phyloP scores from a whole-genome alignment of 2,888 invertebrate species.

The Agrochola lota region DNA sequence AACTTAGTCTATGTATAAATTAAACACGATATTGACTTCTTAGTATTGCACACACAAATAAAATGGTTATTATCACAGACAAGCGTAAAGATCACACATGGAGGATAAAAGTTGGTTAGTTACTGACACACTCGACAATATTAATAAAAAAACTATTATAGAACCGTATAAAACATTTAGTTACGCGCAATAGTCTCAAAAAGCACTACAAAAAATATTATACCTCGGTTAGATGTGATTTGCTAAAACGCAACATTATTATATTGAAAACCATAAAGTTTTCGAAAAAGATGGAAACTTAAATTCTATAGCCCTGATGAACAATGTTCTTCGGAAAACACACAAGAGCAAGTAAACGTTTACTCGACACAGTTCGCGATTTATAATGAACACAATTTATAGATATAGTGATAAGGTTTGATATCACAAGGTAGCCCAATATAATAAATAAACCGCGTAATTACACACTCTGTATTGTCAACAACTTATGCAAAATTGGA shows the following conservation, averaged over 20 bases:
- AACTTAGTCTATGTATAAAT: slow-evolving; percentile 30
- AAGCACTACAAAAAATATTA: slow-evolving; percentile 35
- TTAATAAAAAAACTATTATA: slow-evolving; percentile 20
- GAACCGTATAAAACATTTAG: slow-evolving; percentile 23
- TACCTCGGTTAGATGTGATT: slow-evolving; percentile 79
- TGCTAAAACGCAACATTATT: slow-evolving; percentile 80
- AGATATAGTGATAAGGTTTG: slow-evolving; percentile 86
- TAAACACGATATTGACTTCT: slow-evolving; percentile 22
- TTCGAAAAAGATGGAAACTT: slow-evolving; percentile 17
- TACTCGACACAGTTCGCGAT: slow-evolving; percentile 77
- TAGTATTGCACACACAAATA: slow-evolving; percentile 34
- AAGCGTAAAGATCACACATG: slow-evolving; percentile 27
- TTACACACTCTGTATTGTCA: slow-evolving; percentile 28
- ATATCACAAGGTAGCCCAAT: slow-evolving; percentile 84
- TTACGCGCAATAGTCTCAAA: slow-evolving; percentile 25
- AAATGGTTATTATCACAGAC: slow-evolving; percentile 30
- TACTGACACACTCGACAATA: slow-evolving; percentile 10
- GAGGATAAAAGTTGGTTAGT: slow-evolving; percentile 39
- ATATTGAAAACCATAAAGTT: slow-evolving; percentile 50
- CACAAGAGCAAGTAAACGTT: slow-evolving; percentile 78
- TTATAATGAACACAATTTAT: slow-evolving; percentile 84
- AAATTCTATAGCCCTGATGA: slow-evolving; percentile 22
- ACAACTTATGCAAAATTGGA: slow-evolving; percentile 53
- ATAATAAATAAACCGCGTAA: slow-evolving; percentile 71
- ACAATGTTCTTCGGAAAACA: slow-evolving; percentile 61